phyloP scores from a whole-genome alignment of 2,888 invertebrate genomes.

The Diploptera punctata region DNA sequence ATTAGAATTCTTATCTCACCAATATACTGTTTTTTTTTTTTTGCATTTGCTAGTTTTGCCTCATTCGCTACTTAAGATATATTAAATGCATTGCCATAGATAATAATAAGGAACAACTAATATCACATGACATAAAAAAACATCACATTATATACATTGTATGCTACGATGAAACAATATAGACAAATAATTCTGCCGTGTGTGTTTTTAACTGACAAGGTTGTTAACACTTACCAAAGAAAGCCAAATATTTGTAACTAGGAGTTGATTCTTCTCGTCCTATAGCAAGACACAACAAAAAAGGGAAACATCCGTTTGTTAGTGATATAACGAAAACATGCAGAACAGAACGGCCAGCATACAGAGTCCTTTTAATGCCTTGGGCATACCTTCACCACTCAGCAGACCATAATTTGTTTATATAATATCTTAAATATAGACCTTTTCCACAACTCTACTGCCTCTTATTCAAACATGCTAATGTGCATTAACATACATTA shows the following conservation, averaged over 20 bases:
- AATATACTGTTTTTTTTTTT: too few species aligned
- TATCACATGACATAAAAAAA: conserved; percentile 10
- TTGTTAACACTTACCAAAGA: conserved; percentile 80
- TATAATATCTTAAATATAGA: background rate
- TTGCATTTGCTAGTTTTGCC: too few species aligned
- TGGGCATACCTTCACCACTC: background rate
- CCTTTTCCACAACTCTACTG: too few species aligned
- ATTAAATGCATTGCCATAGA: conserved; percentile 34
- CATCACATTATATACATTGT: conserved; percentile 11
- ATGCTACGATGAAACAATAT: conserved; percentile 11
- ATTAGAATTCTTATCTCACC: too few species aligned
- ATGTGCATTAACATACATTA: too few species aligned
- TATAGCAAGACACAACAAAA: conserved; percentile 74
- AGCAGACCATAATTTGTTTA: background rate
- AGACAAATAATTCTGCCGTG: conserved; percentile 39
- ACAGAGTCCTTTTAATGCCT: background rate
- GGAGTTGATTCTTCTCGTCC: conserved; percentile 96
- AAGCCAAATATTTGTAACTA: conserved; percentile 95
- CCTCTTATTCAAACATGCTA: too few species aligned
- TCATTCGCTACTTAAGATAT: too few species aligned
- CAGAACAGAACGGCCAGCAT: conserved; percentile 30
- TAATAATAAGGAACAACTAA: background rate
- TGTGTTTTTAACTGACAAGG: conserved; percentile 43
- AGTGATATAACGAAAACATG: conserved; percentile 37
- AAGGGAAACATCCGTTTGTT: conserved; percentile 65